phyloP scores from a whole-genome alignment of 2,888 invertebrate species.

The Lepidonotus clava region DNA sequence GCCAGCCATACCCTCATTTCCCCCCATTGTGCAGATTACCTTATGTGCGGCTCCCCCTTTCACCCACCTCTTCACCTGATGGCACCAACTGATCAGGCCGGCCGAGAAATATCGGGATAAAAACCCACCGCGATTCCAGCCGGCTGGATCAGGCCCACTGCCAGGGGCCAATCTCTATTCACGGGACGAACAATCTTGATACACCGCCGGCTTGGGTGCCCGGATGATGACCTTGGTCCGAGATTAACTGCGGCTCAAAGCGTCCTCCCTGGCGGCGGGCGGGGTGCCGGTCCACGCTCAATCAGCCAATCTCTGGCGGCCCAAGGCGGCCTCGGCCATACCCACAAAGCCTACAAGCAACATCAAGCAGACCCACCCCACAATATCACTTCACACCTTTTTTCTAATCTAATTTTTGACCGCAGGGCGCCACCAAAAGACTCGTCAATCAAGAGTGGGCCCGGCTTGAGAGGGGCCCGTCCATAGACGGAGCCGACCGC shows the following conservation, averaged over 20 bases:
- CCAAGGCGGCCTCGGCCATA: not conserved
- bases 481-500: no score
- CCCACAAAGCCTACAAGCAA: not conserved
- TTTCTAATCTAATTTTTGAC: constrained; percentile 24
- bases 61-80: not conserved
- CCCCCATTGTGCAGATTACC: not conserved
- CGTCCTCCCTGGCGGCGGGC: constrained; percentile 9
- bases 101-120: constrained; percentile 12
- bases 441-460: constrained; percentile 35
- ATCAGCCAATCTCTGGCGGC: constrained; percentile 33
- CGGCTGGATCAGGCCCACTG: not conserved
- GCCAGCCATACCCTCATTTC: not conserved
- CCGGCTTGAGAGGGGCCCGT: no score
- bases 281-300: constrained; percentile 5
- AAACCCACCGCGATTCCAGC: not conserved
- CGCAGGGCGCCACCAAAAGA: not conserved
- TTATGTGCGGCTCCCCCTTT: not conserved
- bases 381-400: constrained; percentile 22
- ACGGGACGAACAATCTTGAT: constrained; percentile 33
- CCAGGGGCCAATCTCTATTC: constrained; percentile 27
- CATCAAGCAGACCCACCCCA: not conserved
- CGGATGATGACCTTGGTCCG: constrained; percentile 14
- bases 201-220: constrained; percentile 12
- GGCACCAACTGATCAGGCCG: not conserved
- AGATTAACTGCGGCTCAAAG: constrained; percentile 14